Conservation (phyloP, 2,797 vertebrate species). For the Aphelocoma californica region DNA sequence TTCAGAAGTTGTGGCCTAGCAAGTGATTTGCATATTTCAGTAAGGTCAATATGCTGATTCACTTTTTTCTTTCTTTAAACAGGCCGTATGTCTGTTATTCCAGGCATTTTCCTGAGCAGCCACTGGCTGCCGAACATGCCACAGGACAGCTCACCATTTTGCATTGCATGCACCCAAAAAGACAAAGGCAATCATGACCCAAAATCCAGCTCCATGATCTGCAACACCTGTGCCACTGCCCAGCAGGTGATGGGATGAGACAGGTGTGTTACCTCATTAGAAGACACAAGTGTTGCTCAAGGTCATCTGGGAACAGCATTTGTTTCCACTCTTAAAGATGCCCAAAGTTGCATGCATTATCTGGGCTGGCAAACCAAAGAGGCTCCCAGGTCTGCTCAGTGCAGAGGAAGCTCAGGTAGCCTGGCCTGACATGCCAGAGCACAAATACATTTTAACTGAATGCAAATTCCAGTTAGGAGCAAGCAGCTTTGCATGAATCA, state of each 20-base stretch:
- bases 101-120: neutral
- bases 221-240: neutral
- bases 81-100: neutral
- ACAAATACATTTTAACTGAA: neutral
- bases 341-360: fast-evolving
- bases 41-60: neutral
- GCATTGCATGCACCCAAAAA: fast-evolving
- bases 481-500: neutral
- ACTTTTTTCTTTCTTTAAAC: neutral
- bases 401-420: neutral
- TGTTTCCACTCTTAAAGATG: neutral
- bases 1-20: neutral
- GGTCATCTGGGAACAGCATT: neutral
- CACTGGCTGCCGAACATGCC: neutral
- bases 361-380: neutral
- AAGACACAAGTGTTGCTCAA: neutral
- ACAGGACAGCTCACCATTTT: neutral
- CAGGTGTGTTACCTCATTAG: neutral
- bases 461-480: neutral
- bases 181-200: neutral
- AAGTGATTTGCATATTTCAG: neutral
- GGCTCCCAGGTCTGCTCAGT: neutral
- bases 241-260: neutral
- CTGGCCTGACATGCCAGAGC: fast-evolving
- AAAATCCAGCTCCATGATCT: neutral